phyloP scores from a whole-genome alignment of 2,888 invertebrate genomes.

The Phytoseiulus persimilis region DNA sequence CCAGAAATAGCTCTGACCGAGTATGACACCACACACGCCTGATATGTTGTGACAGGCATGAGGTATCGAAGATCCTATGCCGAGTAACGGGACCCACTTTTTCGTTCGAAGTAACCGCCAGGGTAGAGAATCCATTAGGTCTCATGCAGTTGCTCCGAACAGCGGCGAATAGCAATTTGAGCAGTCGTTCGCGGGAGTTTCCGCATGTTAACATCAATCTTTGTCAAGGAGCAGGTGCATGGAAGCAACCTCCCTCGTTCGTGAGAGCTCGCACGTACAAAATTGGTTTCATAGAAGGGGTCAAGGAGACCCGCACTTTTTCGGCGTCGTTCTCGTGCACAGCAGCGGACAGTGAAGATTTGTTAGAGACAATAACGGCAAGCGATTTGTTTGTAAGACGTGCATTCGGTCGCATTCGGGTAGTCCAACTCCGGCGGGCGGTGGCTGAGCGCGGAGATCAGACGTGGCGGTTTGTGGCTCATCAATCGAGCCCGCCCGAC shows the following conservation, averaged over 20 bases:
- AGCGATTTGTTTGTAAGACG: too few species aligned
- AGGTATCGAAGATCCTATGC: not conserved
- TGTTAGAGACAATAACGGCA: too few species aligned
- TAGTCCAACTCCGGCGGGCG: too few species aligned
- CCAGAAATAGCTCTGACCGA: not conserved
- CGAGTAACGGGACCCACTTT: not conserved
- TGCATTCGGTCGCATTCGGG: too few species aligned
- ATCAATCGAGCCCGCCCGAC: too few species aligned
- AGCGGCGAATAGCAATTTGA: not conserved
- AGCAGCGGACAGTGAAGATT: too few species aligned
- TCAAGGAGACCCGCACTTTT: not conserved
- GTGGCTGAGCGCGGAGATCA: too few species aligned
- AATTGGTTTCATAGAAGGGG: not conserved
- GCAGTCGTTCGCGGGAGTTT: not conserved
- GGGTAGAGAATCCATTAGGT: not conserved
- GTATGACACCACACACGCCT: not conserved
- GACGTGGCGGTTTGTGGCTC: too few species aligned
- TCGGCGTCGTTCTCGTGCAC: not conserved
- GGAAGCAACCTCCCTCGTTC: not conserved
- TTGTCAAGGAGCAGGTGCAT: not conserved
- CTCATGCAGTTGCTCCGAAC: not conserved
- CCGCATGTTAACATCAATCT: not conserved
- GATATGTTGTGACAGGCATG: not conserved
- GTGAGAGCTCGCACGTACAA: not conserved
- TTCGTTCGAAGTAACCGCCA: too few species aligned